Evolutionary conservation across 2,113 vertebrate genomes (phyloP).

Genomic region (Sporophila hypoxantha): DNA sequence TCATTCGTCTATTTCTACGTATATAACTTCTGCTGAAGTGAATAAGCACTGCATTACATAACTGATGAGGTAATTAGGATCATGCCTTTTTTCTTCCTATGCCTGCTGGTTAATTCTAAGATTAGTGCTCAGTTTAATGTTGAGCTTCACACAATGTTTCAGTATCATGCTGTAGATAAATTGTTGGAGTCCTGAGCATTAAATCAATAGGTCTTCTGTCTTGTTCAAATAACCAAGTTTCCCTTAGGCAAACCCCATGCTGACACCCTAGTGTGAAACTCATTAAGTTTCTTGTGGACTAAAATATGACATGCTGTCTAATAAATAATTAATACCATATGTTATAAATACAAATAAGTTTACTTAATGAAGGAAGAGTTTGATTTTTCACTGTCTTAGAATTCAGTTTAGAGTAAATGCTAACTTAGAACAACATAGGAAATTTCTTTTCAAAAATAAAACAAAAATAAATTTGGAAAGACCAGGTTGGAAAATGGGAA

Average conservation of each 20-base stretch:
- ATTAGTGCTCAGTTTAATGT: slow-evolving; percentile 25
- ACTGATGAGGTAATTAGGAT: background rate
- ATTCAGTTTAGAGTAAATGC: background rate
- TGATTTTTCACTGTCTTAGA: background rate
- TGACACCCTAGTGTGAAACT: background rate
- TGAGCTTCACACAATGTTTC: background rate
- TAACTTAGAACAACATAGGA: background rate
- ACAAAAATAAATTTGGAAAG: background rate
- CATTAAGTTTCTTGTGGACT: slow-evolving; percentile 8
- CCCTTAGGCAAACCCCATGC: background rate
- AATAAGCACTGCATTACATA: background rate
- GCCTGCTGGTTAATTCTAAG: slow-evolving; percentile 19
- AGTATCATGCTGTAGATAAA: background rate
- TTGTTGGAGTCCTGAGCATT: background rate
- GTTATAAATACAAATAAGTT: background rate
- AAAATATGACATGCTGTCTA: slow-evolving; percentile 18
- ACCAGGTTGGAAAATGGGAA: background rate
- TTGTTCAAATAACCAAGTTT: slow-evolving; percentile 9
- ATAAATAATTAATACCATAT: background rate
- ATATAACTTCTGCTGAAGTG: background rate
- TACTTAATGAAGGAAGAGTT: background rate
- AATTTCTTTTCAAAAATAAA: background rate
- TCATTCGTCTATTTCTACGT: background rate
- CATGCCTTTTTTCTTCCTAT: background rate
- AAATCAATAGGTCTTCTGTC: slow-evolving; percentile 35